Percentiles rank a stretch among this genome's conserved stretches.
These are phyloP conservation scores for Miichthys miiuy DNA, from an alignment of 2,797 vertebrate species.

Conservation along the genomic window DNA sequence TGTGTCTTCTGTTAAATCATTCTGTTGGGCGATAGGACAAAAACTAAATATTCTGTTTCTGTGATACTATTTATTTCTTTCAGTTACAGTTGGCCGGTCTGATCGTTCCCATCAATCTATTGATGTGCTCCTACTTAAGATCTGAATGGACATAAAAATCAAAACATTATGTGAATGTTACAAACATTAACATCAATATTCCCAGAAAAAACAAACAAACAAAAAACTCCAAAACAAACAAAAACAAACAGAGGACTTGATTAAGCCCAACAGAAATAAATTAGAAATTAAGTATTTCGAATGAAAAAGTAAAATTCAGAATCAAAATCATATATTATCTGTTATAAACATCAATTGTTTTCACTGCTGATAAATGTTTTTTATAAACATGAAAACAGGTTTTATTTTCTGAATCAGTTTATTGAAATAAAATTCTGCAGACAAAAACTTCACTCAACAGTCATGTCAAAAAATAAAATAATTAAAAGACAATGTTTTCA, in stretches of 20 bases:
- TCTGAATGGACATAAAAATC: too few relatives aligned
- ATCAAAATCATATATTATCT: not conserved
- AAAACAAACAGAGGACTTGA: not conserved
- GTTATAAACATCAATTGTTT: too few relatives aligned
- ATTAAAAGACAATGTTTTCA: not conserved
- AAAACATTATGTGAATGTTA: too few relatives aligned
- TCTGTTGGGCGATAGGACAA: not conserved
- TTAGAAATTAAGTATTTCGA: not conserved
- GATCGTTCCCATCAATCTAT: not conserved
- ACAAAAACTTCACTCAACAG: constrained; percentile 9
- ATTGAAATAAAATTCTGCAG: constrained; percentile 19
- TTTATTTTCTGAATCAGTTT: constrained; percentile 5
- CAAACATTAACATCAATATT: too few relatives aligned
- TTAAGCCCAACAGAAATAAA: not conserved
- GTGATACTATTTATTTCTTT: not conserved
- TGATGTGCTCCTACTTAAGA: not conserved
- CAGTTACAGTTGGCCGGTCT: not conserved
- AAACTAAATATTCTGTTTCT: not conserved
- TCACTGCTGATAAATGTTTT: not conserved
- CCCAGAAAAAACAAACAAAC: not conserved
- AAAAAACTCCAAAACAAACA: not conserved
- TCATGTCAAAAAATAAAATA: not conserved
- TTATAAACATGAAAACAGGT: not conserved
- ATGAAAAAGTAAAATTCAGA: not conserved
- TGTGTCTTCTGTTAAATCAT: not conserved